These are phyloP conservation scores for Rhinichthys osculus DNA, from an alignment of 2,797 vertebrate genomes.

Conservation along the genomic window DNA sequence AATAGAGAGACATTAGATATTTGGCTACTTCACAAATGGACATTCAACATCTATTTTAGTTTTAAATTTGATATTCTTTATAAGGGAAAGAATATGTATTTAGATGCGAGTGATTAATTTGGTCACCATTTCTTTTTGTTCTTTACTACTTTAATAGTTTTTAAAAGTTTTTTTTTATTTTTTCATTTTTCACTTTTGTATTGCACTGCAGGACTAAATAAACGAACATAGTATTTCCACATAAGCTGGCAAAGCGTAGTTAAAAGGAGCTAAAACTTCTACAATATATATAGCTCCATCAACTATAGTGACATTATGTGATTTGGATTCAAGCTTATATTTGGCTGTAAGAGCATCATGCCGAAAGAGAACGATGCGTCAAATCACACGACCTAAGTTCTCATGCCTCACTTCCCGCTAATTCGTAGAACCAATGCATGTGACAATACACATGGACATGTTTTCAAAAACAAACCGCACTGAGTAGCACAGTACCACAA, in stretches of 20 bases:
- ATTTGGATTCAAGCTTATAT: neutral
- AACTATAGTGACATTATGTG: neutral
- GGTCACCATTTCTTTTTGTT: neutral
- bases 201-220: neutral
- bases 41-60: neutral
- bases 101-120: neutral
- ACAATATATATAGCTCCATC: neutral
- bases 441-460: constrained; percentile 17
- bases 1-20: neutral
- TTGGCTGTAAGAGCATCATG: neutral
- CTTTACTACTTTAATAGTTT: neutral
- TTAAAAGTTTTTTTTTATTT: no score
- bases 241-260: neutral
- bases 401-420: neutral
- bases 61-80: neutral
- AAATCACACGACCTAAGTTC: neutral
- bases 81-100: neutral
- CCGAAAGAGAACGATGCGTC: neutral
- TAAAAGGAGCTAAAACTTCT: neutral
- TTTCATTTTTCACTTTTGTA: no score
- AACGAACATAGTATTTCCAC: neutral
- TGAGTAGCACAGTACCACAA: neutral
- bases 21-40: neutral
- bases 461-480: constrained; percentile 19
- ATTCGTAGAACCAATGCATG: constrained; percentile 4